A percentile compares a stretch with the other conserved stretches of the same genome.
Conservation (phyloP, 2,888 invertebrate genomes). For the Tenthredo mesomela region DNA sequence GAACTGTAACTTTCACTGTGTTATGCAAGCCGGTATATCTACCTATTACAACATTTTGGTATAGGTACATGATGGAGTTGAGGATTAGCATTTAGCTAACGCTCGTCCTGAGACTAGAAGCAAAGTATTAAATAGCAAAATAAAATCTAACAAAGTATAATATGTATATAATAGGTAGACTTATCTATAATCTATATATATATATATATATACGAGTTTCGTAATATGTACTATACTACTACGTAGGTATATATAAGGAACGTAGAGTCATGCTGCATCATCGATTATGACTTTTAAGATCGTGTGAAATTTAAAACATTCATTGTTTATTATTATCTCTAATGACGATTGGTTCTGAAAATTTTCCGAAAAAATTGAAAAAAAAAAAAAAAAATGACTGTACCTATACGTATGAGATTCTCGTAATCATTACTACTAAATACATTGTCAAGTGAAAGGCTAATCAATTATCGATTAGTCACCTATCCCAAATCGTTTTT, state of each 20-base stretch:
- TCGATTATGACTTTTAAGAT: not conserved
- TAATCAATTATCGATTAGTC: not conserved
- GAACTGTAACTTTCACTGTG: slow-evolving; percentile 16
- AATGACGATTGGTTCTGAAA: not conserved
- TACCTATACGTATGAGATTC: not conserved
- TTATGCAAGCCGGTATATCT: slow-evolving; percentile 31
- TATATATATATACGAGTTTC: too few relatives aligned
- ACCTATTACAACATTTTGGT: slow-evolving; percentile 22
- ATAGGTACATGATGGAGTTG: not conserved
- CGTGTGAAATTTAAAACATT: not conserved
- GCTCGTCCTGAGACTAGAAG: not conserved
- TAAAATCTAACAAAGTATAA: not conserved
- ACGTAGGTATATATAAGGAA: not conserved
- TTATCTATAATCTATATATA: not conserved
- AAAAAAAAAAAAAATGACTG: not conserved
- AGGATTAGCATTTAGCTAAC: not conserved
- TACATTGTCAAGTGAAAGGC: not conserved
- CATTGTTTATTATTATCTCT: not conserved
- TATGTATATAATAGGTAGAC: not conserved
- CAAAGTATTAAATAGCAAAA: slow-evolving; percentile 19
- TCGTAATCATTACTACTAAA: slow-evolving; percentile 3
- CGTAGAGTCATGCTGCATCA: not conserved
- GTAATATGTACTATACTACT: not conserved
- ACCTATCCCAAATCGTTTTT: not conserved
- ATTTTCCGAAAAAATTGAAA: not conserved